phyloP scores from a whole-genome alignment of 2,888 invertebrate species.

The Clepsis dumicolana region DNA sequence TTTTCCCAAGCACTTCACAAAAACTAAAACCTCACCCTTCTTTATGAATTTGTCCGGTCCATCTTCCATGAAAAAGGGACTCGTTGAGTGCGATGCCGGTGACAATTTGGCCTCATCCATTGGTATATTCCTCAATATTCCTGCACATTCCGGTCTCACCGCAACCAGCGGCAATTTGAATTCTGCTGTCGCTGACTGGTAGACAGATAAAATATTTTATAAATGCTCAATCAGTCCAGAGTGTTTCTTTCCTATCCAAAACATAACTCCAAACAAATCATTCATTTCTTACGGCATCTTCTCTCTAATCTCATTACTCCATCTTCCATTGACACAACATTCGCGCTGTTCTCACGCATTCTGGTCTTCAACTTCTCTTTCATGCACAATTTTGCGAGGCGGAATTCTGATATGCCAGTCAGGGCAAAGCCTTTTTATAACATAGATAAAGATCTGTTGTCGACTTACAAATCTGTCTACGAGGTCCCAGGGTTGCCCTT shows the following conservation, averaged over 20 bases:
- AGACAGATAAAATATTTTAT: background rate
- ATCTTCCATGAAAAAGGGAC: constrained; percentile 89
- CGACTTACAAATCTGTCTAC: constrained; percentile 87
- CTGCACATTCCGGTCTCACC: constrained; percentile 89
- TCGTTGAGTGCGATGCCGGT: constrained; percentile 86
- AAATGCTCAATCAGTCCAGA: background rate
- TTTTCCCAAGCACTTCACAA: background rate
- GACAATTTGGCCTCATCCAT: constrained; percentile 87
- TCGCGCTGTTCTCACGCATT: constrained; percentile 43
- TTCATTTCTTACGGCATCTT: constrained; percentile 12
- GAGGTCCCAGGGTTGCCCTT: constrained; percentile 87
- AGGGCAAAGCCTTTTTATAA: too few species aligned
- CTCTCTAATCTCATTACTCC: too few species aligned
- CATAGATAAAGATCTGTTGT: constrained; percentile 14
- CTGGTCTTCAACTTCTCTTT: constrained; percentile 37
- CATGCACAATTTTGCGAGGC: constrained; percentile 33
- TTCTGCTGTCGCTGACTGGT: constrained; percentile 88
- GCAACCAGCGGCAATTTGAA: constrained; percentile 89
- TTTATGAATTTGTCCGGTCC: constrained; percentile 87
- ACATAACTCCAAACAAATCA: background rate
- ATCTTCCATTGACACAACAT: constrained; percentile 52
- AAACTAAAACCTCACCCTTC: constrained; percentile 79
- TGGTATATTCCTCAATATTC: constrained; percentile 86
- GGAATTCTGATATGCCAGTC: too few species aligned
- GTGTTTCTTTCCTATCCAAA: background rate